Evolutionary conservation across 2,797 vertebrate species (phyloP), one percentile per base, ranked within the genome.

Genomic region (Aldrovandia affinis): DNA sequence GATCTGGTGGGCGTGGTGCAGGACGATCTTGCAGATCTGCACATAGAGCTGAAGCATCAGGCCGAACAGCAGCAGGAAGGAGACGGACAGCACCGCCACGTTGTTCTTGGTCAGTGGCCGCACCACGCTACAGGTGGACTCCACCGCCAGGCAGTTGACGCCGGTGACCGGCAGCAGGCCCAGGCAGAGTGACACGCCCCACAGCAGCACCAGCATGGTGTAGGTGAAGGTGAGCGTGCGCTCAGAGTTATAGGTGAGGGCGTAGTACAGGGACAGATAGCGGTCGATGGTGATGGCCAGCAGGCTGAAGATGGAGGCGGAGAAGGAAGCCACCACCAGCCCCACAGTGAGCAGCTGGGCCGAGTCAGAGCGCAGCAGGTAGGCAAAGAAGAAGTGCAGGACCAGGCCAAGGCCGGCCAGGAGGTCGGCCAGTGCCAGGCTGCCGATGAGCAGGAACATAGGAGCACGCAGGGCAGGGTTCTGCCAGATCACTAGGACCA

Each of bases 401-500:
- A 99, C 96, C 91, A 99, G 94, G 88, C 98, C 98, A 54, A 99
- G 86, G 75, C 98, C 98, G 0, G 98, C 98, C 92, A 99, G 96
- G 54, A 99, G 96, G 95, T 99, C 98, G 2, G 98, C 98, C 85
- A 99, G 94, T 0, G 98, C 98, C 93, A 99, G 95, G 94, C 98
- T 99, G 89, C 98, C 98, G 33, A 99, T 99, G 59, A 99, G 95
- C 87, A 99, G 95, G 93, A 98, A 99, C 98, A 99, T 99, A 83
- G 98, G 98, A 0, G 98, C 98, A 0, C 98, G 93, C 81, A 99
- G 96, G 36, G 97, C 96, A 7, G 98, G 97, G 91, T 98, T 99
- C 94, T 99, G 97, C 96, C 98, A 97, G 95, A 99, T 99, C n/a
- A 99, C 97, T 91, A 99, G 95, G 84, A 99, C 98, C 93, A 99